phyloP scores from a whole-genome alignment of 2,113 vertebrate species.

The Stigmatopora nigra region DNA sequence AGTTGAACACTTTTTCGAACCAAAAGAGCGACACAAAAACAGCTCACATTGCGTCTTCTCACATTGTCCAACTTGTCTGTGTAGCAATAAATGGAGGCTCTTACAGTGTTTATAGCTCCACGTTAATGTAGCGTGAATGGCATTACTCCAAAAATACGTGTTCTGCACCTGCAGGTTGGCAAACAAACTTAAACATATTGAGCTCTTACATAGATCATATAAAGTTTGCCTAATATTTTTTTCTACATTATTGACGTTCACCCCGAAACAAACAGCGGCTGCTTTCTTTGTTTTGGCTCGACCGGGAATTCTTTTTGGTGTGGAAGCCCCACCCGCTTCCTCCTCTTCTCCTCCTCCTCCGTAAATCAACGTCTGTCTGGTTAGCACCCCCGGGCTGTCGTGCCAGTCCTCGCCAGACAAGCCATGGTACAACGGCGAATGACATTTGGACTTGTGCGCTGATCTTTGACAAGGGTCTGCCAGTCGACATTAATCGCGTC shows the following conservation, averaged over 20 bases:
- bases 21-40: background rate
- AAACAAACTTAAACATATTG: background rate
- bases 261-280: conserved; percentile 13
- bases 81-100: too few relatives aligned
- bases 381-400: background rate
- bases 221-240: background rate
- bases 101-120: too few relatives aligned
- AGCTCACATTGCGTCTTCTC: background rate
- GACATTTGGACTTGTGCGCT: conserved; percentile 46
- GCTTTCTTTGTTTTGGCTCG: conserved; percentile 26
- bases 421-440: conserved; percentile 21
- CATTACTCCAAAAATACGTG: background rate
- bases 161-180: background rate
- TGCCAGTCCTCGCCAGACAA: background rate
- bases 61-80: too few relatives aligned
- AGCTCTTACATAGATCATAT: background rate
- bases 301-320: conserved; percentile 9
- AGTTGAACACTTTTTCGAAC: background rate
- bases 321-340: conserved; percentile 5
- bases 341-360: conserved; percentile 17
- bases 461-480: conserved; percentile 25
- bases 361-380: conserved; percentile 30
- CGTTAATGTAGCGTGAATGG: too few relatives aligned
- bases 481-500: conserved; percentile 44
- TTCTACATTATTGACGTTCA: conserved; percentile 3